phyloP scores from a whole-genome alignment of 2,888 invertebrate species.

The Cenopis cana region DNA sequence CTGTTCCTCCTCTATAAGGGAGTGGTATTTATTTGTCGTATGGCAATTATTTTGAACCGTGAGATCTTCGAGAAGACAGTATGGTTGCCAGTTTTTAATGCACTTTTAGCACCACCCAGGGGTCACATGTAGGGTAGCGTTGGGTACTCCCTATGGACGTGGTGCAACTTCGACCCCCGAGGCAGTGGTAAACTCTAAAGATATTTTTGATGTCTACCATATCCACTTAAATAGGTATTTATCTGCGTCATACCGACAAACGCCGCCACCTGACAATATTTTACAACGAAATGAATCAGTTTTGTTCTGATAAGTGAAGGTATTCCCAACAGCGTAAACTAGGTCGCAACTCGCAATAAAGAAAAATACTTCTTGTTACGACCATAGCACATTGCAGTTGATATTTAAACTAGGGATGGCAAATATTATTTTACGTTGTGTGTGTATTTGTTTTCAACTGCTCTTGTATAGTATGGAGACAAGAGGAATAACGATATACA shows the following conservation, averaged over 20 bases:
- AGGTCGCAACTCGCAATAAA: constrained; percentile 18
- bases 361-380: constrained; percentile 6
- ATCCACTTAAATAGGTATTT: background rate
- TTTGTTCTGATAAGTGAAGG: background rate
- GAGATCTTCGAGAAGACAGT: too few relatives aligned
- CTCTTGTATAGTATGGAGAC: background rate
- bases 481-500: background rate
- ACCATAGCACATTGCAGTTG: background rate
- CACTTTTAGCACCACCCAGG: too few relatives aligned
- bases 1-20: too few relatives aligned
- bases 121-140: too few relatives aligned
- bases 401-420: background rate
- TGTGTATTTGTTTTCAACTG: background rate
- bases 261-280: constrained; percentile 4
- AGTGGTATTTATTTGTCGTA: too few relatives aligned
- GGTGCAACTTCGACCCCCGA: too few relatives aligned
- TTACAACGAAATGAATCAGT: constrained; percentile 13
- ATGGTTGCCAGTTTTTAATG: too few relatives aligned
- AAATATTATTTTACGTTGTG: too few relatives aligned
- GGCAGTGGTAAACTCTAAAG: too few relatives aligned
- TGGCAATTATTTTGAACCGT: too few relatives aligned
- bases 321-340: constrained; percentile 17
- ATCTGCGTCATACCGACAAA: background rate
- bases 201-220: too few relatives aligned
- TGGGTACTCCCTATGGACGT: too few relatives aligned